Conservation (phyloP, 2,888 invertebrate species). For the Therioaphis trifolii region DNA sequence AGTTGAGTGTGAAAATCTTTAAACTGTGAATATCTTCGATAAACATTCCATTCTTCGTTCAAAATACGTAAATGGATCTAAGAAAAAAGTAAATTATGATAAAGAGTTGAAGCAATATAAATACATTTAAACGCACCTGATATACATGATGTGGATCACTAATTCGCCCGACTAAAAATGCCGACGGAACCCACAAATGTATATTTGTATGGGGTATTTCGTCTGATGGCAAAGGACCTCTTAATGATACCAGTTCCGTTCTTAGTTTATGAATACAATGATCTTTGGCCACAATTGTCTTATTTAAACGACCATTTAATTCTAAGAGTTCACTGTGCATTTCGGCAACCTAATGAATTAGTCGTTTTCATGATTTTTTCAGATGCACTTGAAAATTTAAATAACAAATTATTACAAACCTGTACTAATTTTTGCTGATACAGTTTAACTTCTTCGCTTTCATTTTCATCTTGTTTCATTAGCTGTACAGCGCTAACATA, state of each 20-base stretch:
- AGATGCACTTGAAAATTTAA: neutral
- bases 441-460: conserved; percentile 79
- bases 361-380: neutral
- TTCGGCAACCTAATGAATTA: conserved; percentile 79
- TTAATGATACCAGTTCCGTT: conserved; percentile 75
- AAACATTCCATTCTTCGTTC: conserved; percentile 95
- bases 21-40: conserved; percentile 93
- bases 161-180: conserved; percentile 80
- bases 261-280: conserved; percentile 73
- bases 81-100: conserved; percentile 12
- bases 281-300: conserved; percentile 77
- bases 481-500: conserved; percentile 91
- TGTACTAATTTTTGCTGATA: conserved; percentile 89
- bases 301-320: conserved; percentile 85
- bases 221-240: conserved; percentile 73
- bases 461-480: conserved; percentile 73
- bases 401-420: conserved; percentile 70
- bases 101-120: neutral
- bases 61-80: conserved; percentile 84
- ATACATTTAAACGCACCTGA: conserved; percentile 74
- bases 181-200: conserved; percentile 88
- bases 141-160: conserved; percentile 89
- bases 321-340: conserved; percentile 96
- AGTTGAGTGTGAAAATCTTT: conserved; percentile 85
- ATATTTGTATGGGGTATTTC: conserved; percentile 72